phyloP scores from a whole-genome alignment of 2,797 vertebrate species.

The Melanogrammus aeglefinus region DNA sequence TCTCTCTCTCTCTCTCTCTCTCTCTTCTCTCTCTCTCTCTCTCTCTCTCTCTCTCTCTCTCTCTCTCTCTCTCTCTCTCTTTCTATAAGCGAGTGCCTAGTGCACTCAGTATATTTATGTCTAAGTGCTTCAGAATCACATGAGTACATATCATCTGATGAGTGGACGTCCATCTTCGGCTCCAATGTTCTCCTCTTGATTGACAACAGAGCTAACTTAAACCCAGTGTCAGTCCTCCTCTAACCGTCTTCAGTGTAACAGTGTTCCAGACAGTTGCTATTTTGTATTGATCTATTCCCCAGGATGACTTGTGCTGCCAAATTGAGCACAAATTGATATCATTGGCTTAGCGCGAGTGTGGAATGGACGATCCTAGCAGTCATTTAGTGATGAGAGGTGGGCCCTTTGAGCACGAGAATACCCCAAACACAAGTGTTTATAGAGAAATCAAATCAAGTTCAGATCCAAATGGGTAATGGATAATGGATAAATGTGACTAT shows the following conservation, averaged over 20 bases:
- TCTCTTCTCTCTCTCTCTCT: background rate
- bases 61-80: background rate
- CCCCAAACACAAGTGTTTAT: too few species aligned
- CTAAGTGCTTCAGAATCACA: background rate
- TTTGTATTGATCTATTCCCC: background rate
- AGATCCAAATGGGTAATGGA: too few species aligned
- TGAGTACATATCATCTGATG: background rate
- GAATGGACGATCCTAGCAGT: background rate
- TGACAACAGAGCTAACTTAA: background rate
- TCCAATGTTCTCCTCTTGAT: background rate
- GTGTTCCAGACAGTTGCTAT: background rate
- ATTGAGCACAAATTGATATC: slow-evolving; percentile 1
- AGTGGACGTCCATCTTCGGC: background rate
- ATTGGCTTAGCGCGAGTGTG: background rate
- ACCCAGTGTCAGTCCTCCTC: background rate
- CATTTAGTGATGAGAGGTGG: background rate
- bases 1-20: background rate
- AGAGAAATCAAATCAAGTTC: too few species aligned
- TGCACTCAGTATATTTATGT: background rate
- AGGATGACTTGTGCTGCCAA: background rate
- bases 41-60: background rate
- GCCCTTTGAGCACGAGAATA: background rate
- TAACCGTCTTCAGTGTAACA: background rate
- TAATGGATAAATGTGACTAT: background rate
- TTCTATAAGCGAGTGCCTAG: background rate